These are phyloP conservation scores for Musca domestica DNA, from an alignment of 1,140 invertebrate species.

Conservation along the genomic window DNA sequence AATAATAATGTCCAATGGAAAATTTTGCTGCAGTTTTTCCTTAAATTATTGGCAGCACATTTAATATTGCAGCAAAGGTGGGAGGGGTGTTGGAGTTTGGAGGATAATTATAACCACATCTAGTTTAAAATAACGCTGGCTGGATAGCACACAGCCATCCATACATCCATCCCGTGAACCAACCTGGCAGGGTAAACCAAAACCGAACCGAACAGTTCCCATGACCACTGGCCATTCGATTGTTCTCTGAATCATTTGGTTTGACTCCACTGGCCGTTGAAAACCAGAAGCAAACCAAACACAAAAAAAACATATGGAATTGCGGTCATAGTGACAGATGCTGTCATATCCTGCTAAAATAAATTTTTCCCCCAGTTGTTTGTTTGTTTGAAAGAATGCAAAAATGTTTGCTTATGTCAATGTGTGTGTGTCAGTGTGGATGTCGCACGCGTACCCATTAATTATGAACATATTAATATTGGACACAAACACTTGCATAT, in stretches of 20 bases:
- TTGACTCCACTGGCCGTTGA: not conserved
- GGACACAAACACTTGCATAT: conserved; percentile 13
- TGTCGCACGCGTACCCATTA: conserved; percentile 22
- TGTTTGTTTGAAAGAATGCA: conserved; percentile 4
- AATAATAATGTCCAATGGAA: too few relatives aligned
- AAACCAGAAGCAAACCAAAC: too few relatives aligned
- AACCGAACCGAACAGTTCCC: not conserved
- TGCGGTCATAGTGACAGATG: conserved; percentile 25
- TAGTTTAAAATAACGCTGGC: conserved; percentile 16
- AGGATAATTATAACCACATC: conserved; percentile 11
- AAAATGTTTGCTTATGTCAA: conserved; percentile 1
- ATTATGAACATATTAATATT: conserved; percentile 30
- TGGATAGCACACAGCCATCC: not conserved
- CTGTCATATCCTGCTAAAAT: conserved; percentile 25
- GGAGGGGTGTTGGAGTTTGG: too few relatives aligned
- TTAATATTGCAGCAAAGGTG: too few relatives aligned
- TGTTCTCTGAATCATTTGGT: too few relatives aligned
- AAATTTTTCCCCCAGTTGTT: conserved; percentile 20
- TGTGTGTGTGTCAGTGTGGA: not conserved
- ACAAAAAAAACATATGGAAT: conserved; percentile 17
- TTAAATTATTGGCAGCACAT: too few relatives aligned
- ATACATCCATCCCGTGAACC: too few relatives aligned
- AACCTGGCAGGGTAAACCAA: too few relatives aligned
- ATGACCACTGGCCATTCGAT: not conserved
- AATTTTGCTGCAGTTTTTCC: too few relatives aligned